Evolutionary conservation across 2,113 vertebrate species (phyloP), one percentile per base, ranked within the genome.

Genomic region (Dipodomys merriami): DNA sequence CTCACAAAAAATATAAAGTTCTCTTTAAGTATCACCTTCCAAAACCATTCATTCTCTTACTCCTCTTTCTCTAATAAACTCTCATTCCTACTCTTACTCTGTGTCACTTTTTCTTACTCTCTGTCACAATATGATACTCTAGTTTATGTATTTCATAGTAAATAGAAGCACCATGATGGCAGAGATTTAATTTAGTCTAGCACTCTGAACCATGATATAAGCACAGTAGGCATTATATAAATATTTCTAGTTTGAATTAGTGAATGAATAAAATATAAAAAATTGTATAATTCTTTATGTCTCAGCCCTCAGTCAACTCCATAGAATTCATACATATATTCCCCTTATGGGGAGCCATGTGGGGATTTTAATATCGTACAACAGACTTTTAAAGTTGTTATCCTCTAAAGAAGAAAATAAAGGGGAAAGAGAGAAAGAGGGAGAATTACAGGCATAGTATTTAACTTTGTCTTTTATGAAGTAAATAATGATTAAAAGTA

Each of bases 391-490:
- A 30, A 86, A 79, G 68, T 88, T 85, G 9, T 30, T 57, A 86
- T 73, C 25, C 33, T 90, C 77, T 90, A 90, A 87, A 88, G 33
- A 29, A 88, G 46, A 83, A 57, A 57, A 57, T 57, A 57, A 57
- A 57, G 53, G 53, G 23, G 60, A 46, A 81, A 73, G 39, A 73
- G 20, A 39, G 53, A 57, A 27, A 60, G 6, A 68, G 77, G 1
- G 46, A 3, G n/a, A 35, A 12, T 91, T 67, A 78, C 91, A 67
- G 81, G 35, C 2, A 15, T 22, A 74, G 12, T 92, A 53, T 89
- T 90, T 93, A 87, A 82, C 30, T 91, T 95, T 81, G 27, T 89
- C 35, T 95, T 86, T 89, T 78, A 33, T 92, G 57, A 92, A 87
- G 72, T 82, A 92, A 78, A 27, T 79, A 72, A 86, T 80, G 10